Conservation (phyloP, 2,113 vertebrate genomes). For the Ellobius talpinus region DNA sequence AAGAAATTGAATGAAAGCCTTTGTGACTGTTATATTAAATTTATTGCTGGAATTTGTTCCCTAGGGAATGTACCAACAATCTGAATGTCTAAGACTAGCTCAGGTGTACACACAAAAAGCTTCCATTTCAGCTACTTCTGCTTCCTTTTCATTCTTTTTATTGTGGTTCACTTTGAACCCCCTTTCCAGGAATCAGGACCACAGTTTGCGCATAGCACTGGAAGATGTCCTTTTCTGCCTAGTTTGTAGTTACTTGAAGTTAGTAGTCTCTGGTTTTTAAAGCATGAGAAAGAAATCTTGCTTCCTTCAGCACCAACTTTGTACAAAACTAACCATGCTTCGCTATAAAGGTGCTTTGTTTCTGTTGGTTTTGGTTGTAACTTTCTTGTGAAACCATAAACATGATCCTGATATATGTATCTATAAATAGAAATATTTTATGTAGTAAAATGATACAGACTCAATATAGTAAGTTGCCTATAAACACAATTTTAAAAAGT, state of each 20-base stretch:
- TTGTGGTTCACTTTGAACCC: conserved; percentile 55
- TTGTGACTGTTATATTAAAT: conserved; percentile 49
- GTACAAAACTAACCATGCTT: conserved; percentile 9
- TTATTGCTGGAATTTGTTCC: conserved; percentile 62
- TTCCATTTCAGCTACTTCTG: neutral
- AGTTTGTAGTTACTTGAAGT: neutral
- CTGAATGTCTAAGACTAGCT: conserved; percentile 17
- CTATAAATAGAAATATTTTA: neutral
- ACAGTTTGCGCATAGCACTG: neutral
- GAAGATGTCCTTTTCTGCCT: neutral
- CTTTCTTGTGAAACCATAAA: conserved; percentile 55
- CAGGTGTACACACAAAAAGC: conserved; percentile 27
- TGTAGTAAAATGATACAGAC: neutral
- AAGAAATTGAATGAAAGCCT: conserved; percentile 67
- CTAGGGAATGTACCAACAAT: conserved; percentile 42
- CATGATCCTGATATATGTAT: conserved; percentile 6
- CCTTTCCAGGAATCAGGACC: conserved; percentile 15
- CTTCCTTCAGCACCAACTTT: neutral
- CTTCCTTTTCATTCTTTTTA: conserved; percentile 12
- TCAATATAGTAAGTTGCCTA: neutral
- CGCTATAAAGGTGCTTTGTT: neutral
- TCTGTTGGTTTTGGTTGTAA: neutral
- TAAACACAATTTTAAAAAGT: conserved; percentile 22
- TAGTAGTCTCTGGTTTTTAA: conserved; percentile 15
- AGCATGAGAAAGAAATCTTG: conserved; percentile 38